A percentile compares a stretch with the other conserved stretches of the same genome.
Evolutionary conservation across 2,113 vertebrate species (phyloP).

Genomic region (Apteryx owenii): DNA sequence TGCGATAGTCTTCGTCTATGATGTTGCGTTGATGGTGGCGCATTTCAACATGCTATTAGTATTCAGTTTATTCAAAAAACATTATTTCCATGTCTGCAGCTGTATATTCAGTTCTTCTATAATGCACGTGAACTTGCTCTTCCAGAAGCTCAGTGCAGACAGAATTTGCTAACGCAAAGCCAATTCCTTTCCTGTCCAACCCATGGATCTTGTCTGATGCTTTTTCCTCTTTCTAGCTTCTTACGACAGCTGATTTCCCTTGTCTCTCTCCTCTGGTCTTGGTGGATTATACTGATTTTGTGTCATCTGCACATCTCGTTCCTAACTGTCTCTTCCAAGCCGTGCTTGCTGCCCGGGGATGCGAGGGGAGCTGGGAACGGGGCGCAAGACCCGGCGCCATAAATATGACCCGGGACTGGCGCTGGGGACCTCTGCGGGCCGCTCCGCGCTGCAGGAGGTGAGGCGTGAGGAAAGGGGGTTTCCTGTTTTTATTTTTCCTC

Average conservation of each 20-base stretch:
- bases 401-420: rapidly evolving
- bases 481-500: not conserved
- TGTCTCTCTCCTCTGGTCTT: rapidly evolving
- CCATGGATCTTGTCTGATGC: rapidly evolving
- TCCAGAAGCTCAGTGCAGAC: not conserved
- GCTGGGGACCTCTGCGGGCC: not conserved
- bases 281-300: not conserved
- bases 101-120: not conserved
- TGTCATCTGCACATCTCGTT: not conserved
- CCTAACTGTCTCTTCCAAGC: not conserved
- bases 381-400: rapidly evolving
- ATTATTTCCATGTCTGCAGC: not conserved
- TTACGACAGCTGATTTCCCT: not conserved
- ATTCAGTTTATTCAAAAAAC: not conserved
- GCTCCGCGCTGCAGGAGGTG: not conserved
- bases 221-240: not conserved
- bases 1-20: not conserved
- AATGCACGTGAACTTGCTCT: rapidly evolving
- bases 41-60: not conserved
- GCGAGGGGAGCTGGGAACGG: not conserved
- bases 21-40: too few species aligned
- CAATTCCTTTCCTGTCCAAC: not conserved
- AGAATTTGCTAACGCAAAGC: not conserved
- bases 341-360: not conserved
- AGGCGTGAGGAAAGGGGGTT: not conserved